phyloP scores from a whole-genome alignment of 2,888 invertebrate genomes.

The Lottia gigantea region DNA sequence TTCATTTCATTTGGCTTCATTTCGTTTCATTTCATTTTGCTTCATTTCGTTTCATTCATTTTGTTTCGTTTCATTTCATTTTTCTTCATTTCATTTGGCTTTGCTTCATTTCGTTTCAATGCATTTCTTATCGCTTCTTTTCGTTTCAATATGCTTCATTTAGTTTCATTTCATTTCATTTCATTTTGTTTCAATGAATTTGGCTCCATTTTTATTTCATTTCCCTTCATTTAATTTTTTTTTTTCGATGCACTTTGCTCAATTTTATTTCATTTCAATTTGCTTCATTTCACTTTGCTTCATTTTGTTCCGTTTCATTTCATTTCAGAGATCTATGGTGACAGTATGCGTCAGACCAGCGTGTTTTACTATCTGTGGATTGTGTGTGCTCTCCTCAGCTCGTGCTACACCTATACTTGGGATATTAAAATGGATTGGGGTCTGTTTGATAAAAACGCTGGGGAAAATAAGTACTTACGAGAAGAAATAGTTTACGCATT shows the following conservation, averaged over 20 bases:
- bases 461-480: slow-evolving; percentile 84
- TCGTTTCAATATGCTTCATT: no score
- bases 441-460: slow-evolving; percentile 88
- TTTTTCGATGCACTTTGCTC: no score
- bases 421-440: slow-evolving; percentile 99
- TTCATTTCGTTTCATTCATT: neutral
- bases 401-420: slow-evolving; percentile 96
- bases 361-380: slow-evolving; percentile 80
- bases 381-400: slow-evolving; percentile 80
- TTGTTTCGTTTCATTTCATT: no score
- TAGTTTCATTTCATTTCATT: no score
- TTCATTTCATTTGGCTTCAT: no score
- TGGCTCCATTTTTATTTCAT: no score
- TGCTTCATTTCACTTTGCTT: neutral
- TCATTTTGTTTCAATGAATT: no score
- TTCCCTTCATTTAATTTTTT: no score
- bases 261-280: neutral
- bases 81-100: no score
- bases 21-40: no score
- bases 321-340: slow-evolving; percentile 46
- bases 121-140: no score
- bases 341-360: slow-evolving; percentile 51
- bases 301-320: slow-evolving; percentile 6
- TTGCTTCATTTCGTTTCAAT: no score
- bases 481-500: slow-evolving; percentile 96